phyloP scores from a whole-genome alignment of 1,140 invertebrate genomes.

The Pollicipes pollicipes region DNA sequence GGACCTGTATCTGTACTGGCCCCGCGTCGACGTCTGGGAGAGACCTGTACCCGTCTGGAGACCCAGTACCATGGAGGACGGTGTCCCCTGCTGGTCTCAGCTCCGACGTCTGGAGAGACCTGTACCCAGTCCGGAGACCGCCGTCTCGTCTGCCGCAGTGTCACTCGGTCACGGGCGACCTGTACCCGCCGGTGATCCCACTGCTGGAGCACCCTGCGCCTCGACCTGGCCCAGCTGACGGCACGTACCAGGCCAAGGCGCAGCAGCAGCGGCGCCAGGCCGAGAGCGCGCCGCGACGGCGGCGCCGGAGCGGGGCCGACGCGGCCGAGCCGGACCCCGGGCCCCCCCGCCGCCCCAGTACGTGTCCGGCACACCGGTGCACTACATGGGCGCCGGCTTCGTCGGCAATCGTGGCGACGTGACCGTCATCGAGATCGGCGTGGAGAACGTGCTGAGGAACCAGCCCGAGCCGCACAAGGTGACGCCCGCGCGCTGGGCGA shows the following conservation, averaged over 20 bases:
- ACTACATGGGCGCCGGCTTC: conserved; percentile 11
- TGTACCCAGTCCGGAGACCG: too few relatives aligned
- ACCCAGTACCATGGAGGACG: too few relatives aligned
- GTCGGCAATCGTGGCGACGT: conserved; percentile 29
- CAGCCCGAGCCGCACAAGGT: conserved; percentile 24
- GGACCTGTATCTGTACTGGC: too few relatives aligned
- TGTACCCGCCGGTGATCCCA: conserved; percentile 13
- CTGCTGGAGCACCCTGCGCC: conserved; percentile 13
- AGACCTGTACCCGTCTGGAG: too few relatives aligned
- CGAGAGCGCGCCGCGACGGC: too few relatives aligned
- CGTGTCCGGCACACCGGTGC: conserved; percentile 10
- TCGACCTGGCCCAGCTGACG: conserved; percentile 21
- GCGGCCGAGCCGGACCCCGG: too few relatives aligned
- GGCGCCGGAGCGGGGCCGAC: too few relatives aligned
- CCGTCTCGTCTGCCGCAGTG: conserved; percentile 12
- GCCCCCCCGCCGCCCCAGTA: background rate
- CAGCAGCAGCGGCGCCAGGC: conserved; percentile 7
- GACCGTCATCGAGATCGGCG: conserved; percentile 35
- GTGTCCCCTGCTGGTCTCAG: too few relatives aligned
- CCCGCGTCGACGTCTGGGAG: too few relatives aligned
- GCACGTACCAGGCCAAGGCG: conserved; percentile 28
- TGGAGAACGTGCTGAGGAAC: conserved; percentile 25
- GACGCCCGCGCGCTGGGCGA: too few relatives aligned
- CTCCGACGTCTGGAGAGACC: too few relatives aligned
- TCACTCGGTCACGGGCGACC: conserved; percentile 11